Base-by-base conservation (phyloP, 1,140 invertebrate genomes). In the Apis cerana region DNA sequence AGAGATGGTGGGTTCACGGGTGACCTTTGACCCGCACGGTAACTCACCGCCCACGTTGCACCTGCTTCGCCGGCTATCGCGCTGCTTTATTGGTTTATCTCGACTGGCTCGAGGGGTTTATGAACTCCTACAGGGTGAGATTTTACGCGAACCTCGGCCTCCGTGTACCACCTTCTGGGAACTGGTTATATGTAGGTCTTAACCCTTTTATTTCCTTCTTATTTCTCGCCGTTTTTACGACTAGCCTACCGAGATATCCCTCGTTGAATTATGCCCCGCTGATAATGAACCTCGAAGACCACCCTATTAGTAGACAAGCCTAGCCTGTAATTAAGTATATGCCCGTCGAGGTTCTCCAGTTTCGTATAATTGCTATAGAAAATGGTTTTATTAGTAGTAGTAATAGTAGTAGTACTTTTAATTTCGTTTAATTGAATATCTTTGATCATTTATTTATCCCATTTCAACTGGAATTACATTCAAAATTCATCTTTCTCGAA, bases 1-100 rank as follows among this genome's bases (percentile, higher is more conserved):
- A 86, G 74, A 86, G 90, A 92, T 88, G 84, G 81, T 82, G 85
- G 88, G 83, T 87, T 83, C 86, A 80, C 80, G 80, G 33, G 85
- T 92, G 92, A 93, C 91, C 92, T 85, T 50, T 92, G 92, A 93
- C 92, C 91, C 84, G 56, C 77, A 89, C 92, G 88, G 91, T 92
- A 92, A 93, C 88, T 93, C 92, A 93, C 90, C 92, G 92, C 92
- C 92, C 90, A 93, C 92, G 92, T 93, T 92, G 91, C 92, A 93
- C 92, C 92, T 93, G 92, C 91, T 92, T 90, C 87, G 75, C 80
- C 71, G 81, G 80, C 87, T 89, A 90, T 90, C 89, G 86, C 77
- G 79, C 88, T 90, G 89, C 89, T 92, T 93, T 93, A 93, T 93
- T 93, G 91, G 92, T 92, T 93, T 92, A 92, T 92, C 90, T 90